Percentiles rank a stretch among this genome's conserved stretches.
These are phyloP conservation scores for Notamacropus eugenii DNA, from an alignment of 2,797 vertebrate species.

Conservation along the genomic window DNA sequence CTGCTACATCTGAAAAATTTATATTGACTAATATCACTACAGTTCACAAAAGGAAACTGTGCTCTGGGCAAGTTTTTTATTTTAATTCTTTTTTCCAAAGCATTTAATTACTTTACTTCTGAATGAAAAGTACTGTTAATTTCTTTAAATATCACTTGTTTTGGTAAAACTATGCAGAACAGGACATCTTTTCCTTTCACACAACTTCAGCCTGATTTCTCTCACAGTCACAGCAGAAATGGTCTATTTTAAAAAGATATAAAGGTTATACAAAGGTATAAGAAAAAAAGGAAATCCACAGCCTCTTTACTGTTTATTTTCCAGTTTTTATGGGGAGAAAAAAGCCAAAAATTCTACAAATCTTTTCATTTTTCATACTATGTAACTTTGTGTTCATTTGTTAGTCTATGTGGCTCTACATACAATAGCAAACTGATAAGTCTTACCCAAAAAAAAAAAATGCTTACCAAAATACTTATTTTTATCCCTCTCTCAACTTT, in stretches of 20 bases:
- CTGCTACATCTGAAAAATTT: background rate
- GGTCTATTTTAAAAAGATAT: background rate
- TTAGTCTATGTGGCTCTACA: background rate
- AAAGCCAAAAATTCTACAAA: background rate
- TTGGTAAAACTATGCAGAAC: constrained; percentile 39
- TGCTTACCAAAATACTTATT: background rate
- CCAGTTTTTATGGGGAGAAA: background rate
- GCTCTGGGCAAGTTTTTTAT: background rate
- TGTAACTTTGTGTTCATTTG: constrained; percentile 10
- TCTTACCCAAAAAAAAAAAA: background rate
- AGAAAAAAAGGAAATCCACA: background rate
- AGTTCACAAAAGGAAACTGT: background rate
- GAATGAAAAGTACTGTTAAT: constrained; percentile 22
- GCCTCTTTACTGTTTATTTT: constrained; percentile 9
- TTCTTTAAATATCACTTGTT: constrained; percentile 38
- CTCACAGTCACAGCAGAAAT: background rate
- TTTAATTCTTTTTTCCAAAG: background rate
- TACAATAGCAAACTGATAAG: background rate
- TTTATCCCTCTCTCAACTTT: background rate
- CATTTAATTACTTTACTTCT: constrained; percentile 7
- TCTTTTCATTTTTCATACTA: constrained; percentile 25
- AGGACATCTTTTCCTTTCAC: constrained; percentile 30
- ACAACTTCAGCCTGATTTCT: background rate
- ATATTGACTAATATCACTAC: background rate
- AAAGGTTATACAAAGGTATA: background rate